phyloP scores from a whole-genome alignment of 2,113 vertebrate species.

The Saguinus midas region DNA sequence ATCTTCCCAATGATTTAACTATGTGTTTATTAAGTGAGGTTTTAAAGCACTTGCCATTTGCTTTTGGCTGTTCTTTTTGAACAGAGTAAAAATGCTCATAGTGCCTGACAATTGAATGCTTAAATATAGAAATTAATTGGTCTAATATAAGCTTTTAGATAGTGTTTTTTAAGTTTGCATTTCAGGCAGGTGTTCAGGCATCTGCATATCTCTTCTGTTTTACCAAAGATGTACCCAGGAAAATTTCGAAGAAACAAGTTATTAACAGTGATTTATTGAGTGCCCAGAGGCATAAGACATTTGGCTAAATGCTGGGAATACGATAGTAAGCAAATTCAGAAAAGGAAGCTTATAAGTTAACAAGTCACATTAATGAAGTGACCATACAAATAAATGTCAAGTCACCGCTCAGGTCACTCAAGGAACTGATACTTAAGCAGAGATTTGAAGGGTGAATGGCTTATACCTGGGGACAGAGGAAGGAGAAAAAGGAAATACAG shows the following conservation, averaged over 20 bases:
- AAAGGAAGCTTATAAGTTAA: not conserved
- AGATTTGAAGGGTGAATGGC: not conserved
- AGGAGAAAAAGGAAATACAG: not conserved
- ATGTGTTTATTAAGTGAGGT: not conserved
- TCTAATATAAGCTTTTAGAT: not conserved
- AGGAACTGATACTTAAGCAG: not conserved
- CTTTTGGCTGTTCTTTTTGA: not conserved
- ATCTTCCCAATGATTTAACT: not conserved
- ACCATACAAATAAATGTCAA: not conserved
- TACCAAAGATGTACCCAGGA: not conserved
- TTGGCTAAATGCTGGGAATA: not conserved
- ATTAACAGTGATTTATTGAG: not conserved
- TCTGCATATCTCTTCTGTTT: not conserved
- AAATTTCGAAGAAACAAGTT: not conserved
- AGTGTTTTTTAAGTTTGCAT: not conserved
- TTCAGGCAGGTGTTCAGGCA: not conserved
- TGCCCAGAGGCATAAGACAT: not conserved
- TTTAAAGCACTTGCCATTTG: not conserved
- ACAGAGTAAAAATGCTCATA: not conserved
- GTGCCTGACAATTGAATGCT: not conserved
- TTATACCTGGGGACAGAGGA: not conserved
- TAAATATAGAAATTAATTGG: slow-evolving; percentile 5
- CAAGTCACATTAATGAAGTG: not conserved
- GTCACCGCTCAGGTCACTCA: not conserved
- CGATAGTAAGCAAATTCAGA: not conserved